Conservation (phyloP, 2,888 invertebrate genomes). For the Netelia melanura region DNA sequence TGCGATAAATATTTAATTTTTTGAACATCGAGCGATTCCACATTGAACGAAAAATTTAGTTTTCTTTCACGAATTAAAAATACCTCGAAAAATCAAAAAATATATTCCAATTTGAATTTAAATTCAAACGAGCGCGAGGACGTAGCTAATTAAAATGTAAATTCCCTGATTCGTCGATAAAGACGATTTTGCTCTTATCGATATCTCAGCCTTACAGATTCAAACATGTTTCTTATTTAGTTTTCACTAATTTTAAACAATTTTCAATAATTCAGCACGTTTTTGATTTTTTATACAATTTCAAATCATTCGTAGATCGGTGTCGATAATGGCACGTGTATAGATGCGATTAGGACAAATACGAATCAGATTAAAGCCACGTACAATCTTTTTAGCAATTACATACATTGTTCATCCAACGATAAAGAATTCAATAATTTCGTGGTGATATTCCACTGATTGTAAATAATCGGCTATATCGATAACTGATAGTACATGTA, state of each 20-base stretch:
- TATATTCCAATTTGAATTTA: no score
- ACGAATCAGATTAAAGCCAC: background rate
- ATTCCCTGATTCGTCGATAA: no score
- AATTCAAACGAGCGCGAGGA: no score
- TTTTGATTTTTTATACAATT: background rate
- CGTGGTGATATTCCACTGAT: background rate
- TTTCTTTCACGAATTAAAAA: no score
- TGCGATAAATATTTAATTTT: no score
- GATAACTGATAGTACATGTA: background rate
- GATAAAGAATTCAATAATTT: background rate
- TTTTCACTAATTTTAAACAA: background rate
- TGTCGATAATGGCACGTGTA: background rate
- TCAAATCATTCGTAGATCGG: background rate
- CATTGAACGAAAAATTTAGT: no score
- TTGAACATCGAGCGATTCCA: no score
- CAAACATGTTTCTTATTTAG: no score
- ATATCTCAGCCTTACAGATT: no score
- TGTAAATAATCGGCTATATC: background rate
- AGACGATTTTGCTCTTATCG: no score
- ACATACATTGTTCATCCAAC: background rate
- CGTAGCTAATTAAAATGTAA: no score
- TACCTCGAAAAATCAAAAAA: no score
- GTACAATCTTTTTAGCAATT: background rate
- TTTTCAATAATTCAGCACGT: background rate
- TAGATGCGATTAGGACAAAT: background rate